Evolutionary conservation across 2,888 invertebrate species (phyloP), one percentile per base, ranked within the genome.

Genomic region (Didymodactylos carnosus): DNA sequence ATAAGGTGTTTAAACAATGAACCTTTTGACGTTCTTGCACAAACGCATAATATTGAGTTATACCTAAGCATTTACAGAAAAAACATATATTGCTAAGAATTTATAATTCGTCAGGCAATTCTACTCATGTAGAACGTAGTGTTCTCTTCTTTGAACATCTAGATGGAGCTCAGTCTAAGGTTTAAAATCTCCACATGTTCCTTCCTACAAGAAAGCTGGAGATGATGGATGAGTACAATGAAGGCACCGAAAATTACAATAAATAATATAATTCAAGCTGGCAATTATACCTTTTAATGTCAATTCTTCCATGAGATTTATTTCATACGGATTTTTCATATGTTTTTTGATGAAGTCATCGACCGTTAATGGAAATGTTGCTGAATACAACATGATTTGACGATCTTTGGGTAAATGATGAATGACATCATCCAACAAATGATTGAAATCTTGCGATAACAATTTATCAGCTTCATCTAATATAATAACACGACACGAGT

Each of bases 11-110:
- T 84, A 98, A 88, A 86, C 98, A 98, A 86, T 98, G 97, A 79
- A 98, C 97, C 87, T 98, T 99, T 85, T 98, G 98, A 83, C 94
- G 90, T 86, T 98, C 98, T 86, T 98, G 97, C 77, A 98, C 98
- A 87, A 95, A 99, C 81, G 98, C 98, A 86, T 98, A 98, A 88
- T 97, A 98, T 86, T 98, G 98, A 80, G 98, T 98, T 78, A 98
- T 62, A 35, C 53, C 53, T 62, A 19, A 7, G n/a, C 14, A 14
- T n/a, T n/a, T n/a, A n/a, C n/a, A n/a, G n/a, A n/a, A n/a, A n/a
- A n/a, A n/a, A n/a, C n/a, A n/a, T n/a, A n/a, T n/a, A n/a, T n/a
- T n/a, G n/a, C n/a, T n/a, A n/a, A n/a, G n/a, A n/a, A n/a, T n/a
- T n/a, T n/a, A n/a, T n/a, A n/a, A n/a, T n/a, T n/a, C n/a, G n/a